Conservation (phyloP, 2,113 vertebrate genomes). For the Diphyllodes magnificus region DNA sequence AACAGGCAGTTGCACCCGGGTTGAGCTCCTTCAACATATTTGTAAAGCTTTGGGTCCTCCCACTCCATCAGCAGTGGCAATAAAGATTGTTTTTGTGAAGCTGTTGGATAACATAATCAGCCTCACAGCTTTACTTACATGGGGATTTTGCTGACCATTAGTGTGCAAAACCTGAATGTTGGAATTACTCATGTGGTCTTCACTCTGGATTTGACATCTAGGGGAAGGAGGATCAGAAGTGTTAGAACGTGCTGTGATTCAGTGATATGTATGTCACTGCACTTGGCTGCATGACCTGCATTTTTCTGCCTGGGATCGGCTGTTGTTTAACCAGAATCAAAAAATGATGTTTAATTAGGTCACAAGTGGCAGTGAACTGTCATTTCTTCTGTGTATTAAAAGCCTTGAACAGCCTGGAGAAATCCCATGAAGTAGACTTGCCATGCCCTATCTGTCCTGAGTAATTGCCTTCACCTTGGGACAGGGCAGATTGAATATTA, state of each 20-base stretch:
- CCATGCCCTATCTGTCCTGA: background rate
- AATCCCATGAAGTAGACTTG: background rate
- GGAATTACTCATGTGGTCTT: background rate
- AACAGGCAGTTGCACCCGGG: background rate
- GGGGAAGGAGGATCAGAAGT: background rate
- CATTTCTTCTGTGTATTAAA: background rate
- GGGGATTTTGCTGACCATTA: background rate
- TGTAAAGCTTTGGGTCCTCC: background rate
- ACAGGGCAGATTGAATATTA: background rate
- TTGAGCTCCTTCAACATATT: background rate
- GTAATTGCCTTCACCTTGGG: background rate
- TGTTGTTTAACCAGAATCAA: background rate
- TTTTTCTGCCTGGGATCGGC: background rate
- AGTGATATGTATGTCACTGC: too few species aligned
- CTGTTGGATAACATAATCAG: background rate
- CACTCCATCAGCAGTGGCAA: background rate
- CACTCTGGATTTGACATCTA: background rate
- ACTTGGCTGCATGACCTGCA: background rate
- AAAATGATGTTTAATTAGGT: background rate
- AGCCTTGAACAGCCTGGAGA: background rate
- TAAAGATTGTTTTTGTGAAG: background rate
- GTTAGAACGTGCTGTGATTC: background rate
- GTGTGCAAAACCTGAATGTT: background rate
- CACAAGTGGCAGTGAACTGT: background rate
- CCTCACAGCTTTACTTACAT: background rate